phyloP scores from a whole-genome alignment of 23 tunicate species.

The Styela plicata region DNA sequence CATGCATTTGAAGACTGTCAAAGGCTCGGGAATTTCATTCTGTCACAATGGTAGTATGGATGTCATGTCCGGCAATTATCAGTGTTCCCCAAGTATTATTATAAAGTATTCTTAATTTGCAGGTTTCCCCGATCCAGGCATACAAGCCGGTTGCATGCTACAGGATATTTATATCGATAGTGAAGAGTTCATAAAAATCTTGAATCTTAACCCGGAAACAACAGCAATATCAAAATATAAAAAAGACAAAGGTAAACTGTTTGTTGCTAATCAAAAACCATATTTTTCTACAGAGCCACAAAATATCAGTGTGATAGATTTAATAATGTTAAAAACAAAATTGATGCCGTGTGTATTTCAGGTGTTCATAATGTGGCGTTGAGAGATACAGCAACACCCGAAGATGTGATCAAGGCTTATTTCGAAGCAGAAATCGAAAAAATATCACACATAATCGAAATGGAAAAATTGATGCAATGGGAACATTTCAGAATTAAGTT shows the following conservation, averaged over 20 bases:
- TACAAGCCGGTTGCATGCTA: conserved; percentile 41
- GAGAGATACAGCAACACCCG: conserved; percentile 27
- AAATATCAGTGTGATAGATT: too few species aligned
- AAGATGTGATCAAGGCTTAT: conserved; percentile 26
- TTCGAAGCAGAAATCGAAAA: conserved; percentile 3
- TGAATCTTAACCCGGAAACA: not conserved
- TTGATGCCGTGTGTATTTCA: too few species aligned
- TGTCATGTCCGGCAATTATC: too few species aligned
- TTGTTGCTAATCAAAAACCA: too few species aligned
- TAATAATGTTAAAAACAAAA: too few species aligned
- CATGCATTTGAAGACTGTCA: too few species aligned
- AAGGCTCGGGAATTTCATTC: too few species aligned
- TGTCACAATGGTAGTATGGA: too few species aligned
- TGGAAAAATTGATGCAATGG: not conserved
- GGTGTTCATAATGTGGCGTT: conserved; percentile 24
- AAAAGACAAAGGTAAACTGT: too few species aligned
- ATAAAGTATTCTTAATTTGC: too few species aligned
- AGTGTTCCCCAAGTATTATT: too few species aligned
- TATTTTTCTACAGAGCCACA: too few species aligned
- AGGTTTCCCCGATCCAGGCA: conserved; percentile 14
- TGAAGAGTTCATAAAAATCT: conserved; percentile 17
- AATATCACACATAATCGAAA: not conserved
- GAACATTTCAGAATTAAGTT: conserved; percentile 24
- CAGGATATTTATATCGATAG: conserved; percentile 32
- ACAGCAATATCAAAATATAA: conserved; percentile 21